A percentile compares a stretch with the other conserved stretches of the same genome.
Evolutionary conservation across 2,113 vertebrate species (phyloP).

Genomic region (Actinemys pallida): DNA sequence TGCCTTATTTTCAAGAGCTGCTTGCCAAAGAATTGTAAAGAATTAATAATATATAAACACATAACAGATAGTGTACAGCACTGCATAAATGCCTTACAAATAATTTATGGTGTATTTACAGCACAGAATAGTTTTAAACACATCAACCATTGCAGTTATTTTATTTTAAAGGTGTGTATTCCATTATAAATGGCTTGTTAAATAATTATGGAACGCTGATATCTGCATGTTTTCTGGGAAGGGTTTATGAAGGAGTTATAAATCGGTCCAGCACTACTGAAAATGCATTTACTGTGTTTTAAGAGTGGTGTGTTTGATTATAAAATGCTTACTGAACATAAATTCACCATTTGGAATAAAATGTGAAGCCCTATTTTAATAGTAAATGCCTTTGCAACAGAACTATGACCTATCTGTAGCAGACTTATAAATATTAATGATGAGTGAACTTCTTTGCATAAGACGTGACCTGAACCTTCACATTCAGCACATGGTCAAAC

Average conservation of each 20-base stretch:
- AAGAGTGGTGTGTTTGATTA: constrained; percentile 17
- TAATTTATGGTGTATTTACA: constrained; percentile 40
- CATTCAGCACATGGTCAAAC: not conserved
- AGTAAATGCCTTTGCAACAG: constrained; percentile 8
- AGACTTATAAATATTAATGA: not conserved
- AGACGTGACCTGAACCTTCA: not conserved
- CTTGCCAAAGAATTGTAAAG: not conserved
- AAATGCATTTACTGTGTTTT: constrained; percentile 17
- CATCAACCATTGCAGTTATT: not conserved
- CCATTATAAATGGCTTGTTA: constrained; percentile 17
- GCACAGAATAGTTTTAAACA: constrained; percentile 19
- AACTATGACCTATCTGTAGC: not conserved
- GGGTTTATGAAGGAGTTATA: not conserved
- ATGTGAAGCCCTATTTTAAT: not conserved
- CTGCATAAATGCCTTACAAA: not conserved
- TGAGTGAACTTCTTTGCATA: not conserved
- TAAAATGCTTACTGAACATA: constrained; percentile 19
- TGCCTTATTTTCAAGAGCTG: not conserved
- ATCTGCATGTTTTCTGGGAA: not conserved
- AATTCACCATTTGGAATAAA: not conserved
- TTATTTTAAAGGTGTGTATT: not conserved
- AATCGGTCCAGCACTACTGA: not conserved
- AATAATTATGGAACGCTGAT: constrained; percentile 14
- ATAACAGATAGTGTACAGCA: not conserved
- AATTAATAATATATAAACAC: constrained; percentile 1